phyloP scores from a whole-genome alignment of 2,888 invertebrate genomes.

The Lithophane leautieri region DNA sequence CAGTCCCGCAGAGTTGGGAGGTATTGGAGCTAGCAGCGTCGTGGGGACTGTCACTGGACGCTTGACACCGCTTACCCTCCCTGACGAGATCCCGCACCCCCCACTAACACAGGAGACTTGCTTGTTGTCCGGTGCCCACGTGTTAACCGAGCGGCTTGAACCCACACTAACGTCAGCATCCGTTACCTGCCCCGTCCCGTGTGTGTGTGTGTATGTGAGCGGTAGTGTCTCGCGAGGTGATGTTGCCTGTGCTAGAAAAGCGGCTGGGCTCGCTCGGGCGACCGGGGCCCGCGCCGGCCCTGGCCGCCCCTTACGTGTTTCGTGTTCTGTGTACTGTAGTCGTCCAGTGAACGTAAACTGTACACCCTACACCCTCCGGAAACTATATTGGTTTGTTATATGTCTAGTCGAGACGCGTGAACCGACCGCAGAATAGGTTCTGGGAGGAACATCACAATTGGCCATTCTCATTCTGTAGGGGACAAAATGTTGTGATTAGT shows the following conservation, averaged over 20 bases:
- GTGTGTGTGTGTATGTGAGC: constrained; percentile 87
- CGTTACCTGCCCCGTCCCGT: constrained; percentile 74
- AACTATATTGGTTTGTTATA: constrained; percentile 90
- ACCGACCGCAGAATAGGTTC: constrained; percentile 91
- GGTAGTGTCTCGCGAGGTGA: constrained; percentile 83
- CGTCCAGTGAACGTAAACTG: constrained; percentile 88
- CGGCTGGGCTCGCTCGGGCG: constrained; percentile 84
- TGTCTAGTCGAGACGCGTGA: constrained; percentile 88
- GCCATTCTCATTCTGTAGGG: constrained; percentile 88
- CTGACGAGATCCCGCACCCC: constrained; percentile 78
- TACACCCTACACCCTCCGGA: constrained; percentile 87
- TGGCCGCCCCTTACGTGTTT: constrained; percentile 77
- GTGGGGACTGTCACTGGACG: constrained; percentile 82
- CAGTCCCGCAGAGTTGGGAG: constrained; percentile 98
- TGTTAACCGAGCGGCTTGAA: constrained; percentile 66
- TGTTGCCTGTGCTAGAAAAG: constrained; percentile 89
- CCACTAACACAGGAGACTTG: constrained; percentile 75
- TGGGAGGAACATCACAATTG: constrained; percentile 89
- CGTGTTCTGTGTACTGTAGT: constrained; percentile 89
- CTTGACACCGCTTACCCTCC: constrained; percentile 87
- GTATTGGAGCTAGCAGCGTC: constrained; percentile 92
- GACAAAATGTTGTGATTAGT: constrained; percentile 85
- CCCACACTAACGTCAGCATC: constrained; percentile 69
- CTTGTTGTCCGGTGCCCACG: constrained; percentile 68
- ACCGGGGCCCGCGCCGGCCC: constrained; percentile 66